A percentile compares a stretch with the other conserved stretches of the same genome.
Evolutionary conservation across 2,113 vertebrate species (phyloP).

Genomic region (Prietella phreatophila): DNA sequence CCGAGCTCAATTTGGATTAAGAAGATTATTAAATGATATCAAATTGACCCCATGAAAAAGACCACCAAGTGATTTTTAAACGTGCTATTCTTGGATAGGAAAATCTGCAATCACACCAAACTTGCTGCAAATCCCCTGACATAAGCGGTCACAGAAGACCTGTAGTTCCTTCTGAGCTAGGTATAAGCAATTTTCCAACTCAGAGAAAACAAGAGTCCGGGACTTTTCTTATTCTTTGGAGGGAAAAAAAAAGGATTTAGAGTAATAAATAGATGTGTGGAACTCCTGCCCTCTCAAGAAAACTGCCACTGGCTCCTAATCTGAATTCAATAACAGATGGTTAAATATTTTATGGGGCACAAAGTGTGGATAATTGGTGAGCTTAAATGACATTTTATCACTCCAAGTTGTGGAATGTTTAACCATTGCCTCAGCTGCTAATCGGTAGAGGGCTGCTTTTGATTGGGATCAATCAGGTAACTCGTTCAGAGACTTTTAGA

Average conservation of each 20-base stretch:
- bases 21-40: slow-evolving; percentile 28
- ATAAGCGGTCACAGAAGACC: neutral
- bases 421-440: slow-evolving; percentile 57
- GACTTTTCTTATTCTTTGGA: neutral
- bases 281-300: slow-evolving; percentile 32
- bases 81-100: neutral
- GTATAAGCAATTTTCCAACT: neutral
- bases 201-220: neutral
- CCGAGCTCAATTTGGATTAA: slow-evolving; percentile 30
- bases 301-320: slow-evolving; percentile 51
- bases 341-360: slow-evolving; percentile 60
- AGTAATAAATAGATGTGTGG: slow-evolving; percentile 42
- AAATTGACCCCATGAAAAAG: neutral
- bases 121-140: neutral
- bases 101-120: slow-evolving; percentile 10
- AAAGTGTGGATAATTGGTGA: slow-evolving; percentile 57
- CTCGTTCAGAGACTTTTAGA: slow-evolving; percentile 63
- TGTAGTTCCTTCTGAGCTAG: neutral
- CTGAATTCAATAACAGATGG: slow-evolving; percentile 57
- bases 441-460: slow-evolving; percentile 58
- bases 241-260: too few relatives aligned
- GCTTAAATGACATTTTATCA: slow-evolving; percentile 59
- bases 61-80: slow-evolving; percentile 11
- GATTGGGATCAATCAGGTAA: slow-evolving; percentile 63
- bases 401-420: slow-evolving; percentile 50